A percentile compares a stretch with the other conserved stretches of the same genome.
Conservation (phyloP, 2,113 vertebrate genomes). For the Colossoma macropomum region DNA sequence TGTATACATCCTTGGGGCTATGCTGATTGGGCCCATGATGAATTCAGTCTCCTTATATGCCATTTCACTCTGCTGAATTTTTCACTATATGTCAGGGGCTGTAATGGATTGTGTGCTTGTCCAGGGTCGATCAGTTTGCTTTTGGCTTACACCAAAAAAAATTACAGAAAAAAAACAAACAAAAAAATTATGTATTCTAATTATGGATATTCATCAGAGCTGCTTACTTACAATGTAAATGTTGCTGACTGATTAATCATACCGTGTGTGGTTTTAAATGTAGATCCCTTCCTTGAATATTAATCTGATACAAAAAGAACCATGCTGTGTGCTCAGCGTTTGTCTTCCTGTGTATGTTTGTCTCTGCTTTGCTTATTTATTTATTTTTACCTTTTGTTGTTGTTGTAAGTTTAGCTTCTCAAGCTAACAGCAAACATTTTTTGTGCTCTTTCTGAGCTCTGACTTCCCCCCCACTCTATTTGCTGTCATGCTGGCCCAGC, state of each 20-base stretch:
- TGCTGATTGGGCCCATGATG: slow-evolving; percentile 42
- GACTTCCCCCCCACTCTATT: not conserved
- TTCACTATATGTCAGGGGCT: not conserved
- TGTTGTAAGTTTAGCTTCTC: not conserved
- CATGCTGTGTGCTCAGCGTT: slow-evolving; percentile 45
- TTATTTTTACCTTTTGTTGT: not conserved
- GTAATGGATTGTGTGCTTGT: slow-evolving; percentile 21
- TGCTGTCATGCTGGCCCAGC: not conserved
- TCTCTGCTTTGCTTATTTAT: not conserved
- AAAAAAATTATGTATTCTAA: slow-evolving; percentile 26
- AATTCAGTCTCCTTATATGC: slow-evolving; percentile 46
- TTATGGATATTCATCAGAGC: slow-evolving; percentile 28
- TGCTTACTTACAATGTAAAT: slow-evolving; percentile 42
- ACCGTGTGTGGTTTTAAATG: slow-evolving; percentile 37
- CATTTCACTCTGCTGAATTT: slow-evolving; percentile 34
- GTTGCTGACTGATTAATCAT: slow-evolving; percentile 49
- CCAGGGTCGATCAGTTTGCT: slow-evolving; percentile 15
- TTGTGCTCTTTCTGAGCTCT: not conserved
- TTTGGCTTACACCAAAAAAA: not conserved
- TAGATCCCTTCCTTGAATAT: slow-evolving; percentile 37
- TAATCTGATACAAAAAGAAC: slow-evolving; percentile 32
- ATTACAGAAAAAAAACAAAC: slow-evolving; percentile 11
- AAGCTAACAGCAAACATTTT: not conserved
- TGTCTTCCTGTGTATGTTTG: slow-evolving; percentile 31
- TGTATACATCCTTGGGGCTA: slow-evolving; percentile 25